phyloP scores from a whole-genome alignment of 2,888 invertebrate genomes.

The Lordiphosa fenestrarum region DNA sequence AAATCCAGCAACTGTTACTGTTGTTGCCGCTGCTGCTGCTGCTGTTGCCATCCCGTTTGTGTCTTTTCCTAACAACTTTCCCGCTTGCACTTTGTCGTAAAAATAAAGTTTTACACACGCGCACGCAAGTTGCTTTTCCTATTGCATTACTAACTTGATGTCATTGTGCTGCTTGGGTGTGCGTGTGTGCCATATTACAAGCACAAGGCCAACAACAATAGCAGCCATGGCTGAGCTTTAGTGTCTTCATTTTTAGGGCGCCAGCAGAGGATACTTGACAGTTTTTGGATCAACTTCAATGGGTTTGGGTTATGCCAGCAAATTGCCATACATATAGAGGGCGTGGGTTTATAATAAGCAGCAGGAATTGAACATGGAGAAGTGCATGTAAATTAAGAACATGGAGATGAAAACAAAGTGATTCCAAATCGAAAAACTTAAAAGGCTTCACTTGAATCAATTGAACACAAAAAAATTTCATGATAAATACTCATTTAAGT shows the following conservation, averaged over 20 bases:
- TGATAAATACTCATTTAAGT: too few relatives aligned
- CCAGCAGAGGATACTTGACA: constrained; percentile 38
- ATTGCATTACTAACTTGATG: constrained; percentile 53
- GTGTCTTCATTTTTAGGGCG: constrained; percentile 63
- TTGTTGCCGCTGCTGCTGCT: constrained; percentile 22
- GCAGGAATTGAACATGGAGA: too few relatives aligned
- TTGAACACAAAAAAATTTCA: too few relatives aligned
- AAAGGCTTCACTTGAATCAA: too few relatives aligned
- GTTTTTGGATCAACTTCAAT: constrained; percentile 33
- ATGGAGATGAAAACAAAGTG: too few relatives aligned
- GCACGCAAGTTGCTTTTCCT: constrained; percentile 56
- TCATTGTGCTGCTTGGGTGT: constrained; percentile 24
- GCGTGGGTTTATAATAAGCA: constrained; percentile 26
- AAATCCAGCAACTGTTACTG: constrained; percentile 53
- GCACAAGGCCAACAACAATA: constrained; percentile 41
- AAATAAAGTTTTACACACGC: constrained; percentile 69
- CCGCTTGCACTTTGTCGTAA: constrained; percentile 69
- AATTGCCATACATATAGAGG: constrained; percentile 36
- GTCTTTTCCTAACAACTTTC: constrained; percentile 64
- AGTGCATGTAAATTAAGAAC: too few relatives aligned
- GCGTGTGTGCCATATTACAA: constrained; percentile 42
- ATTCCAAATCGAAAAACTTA: too few relatives aligned
- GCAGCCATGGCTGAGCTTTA: constrained; percentile 32
- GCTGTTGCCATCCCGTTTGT: constrained; percentile 17
- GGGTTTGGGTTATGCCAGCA: constrained; percentile 38